These are phyloP conservation scores for Lamellibrachia satsuma DNA, from an alignment of 2,888 invertebrate species.

Conservation along the genomic window DNA sequence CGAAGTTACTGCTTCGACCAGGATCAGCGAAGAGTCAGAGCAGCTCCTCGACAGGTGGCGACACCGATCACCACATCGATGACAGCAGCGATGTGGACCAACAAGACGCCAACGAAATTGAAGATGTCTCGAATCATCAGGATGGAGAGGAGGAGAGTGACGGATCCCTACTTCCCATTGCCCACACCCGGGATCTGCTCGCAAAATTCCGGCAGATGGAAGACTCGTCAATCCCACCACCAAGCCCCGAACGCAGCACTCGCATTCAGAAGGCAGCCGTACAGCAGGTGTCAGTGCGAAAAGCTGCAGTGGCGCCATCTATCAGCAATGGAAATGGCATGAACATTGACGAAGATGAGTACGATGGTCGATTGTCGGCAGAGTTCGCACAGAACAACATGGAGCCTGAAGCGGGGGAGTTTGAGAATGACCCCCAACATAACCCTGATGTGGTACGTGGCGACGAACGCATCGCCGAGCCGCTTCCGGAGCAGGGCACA, in stretches of 20 bases:
- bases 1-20: conserved; percentile 21
- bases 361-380: not conserved
- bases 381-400: not conserved
- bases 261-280: conserved; percentile 19
- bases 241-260: conserved; percentile 33
- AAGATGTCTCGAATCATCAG: not conserved
- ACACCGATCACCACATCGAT: not conserved
- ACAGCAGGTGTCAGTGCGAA: not conserved
- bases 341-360: not conserved
- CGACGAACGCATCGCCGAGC: conserved; percentile 53
- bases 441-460: conserved; percentile 66
- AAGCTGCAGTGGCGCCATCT: not conserved
- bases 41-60: not conserved
- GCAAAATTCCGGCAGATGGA: conserved; percentile 41
- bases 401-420: conserved; percentile 48
- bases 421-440: conserved; percentile 52
- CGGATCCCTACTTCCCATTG: conserved; percentile 32
- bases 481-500: conserved; percentile 73
- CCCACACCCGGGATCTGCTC: conserved; percentile 37
- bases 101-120: not conserved
- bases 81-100: not conserved
- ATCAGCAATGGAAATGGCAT: not conserved
- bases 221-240: conserved; percentile 37
- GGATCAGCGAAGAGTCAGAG: conserved; percentile 13
- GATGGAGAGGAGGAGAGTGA: not conserved